Conservation (phyloP, 2,888 invertebrate genomes). For the Drosophila percnosoma region DNA sequence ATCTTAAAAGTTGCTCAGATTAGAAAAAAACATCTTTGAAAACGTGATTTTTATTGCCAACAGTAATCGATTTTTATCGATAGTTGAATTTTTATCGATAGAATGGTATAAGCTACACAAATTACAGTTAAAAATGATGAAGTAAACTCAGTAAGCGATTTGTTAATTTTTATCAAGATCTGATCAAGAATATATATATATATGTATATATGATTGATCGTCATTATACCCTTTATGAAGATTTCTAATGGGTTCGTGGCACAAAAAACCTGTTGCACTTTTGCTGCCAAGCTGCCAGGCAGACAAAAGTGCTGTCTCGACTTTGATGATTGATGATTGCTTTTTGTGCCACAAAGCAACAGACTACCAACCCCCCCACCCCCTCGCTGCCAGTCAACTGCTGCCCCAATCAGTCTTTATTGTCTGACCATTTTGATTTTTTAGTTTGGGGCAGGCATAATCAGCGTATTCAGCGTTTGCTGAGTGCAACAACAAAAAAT, state of each 20-base stretch:
- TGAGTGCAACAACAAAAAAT: conserved; percentile 24
- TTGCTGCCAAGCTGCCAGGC: background rate
- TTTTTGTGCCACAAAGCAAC: background rate
- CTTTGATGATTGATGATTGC: background rate
- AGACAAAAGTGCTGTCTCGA: conserved; percentile 1
- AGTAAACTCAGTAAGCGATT: background rate
- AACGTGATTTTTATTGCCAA: background rate
- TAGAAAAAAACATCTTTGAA: background rate
- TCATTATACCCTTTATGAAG: background rate
- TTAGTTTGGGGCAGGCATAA: conserved; percentile 35
- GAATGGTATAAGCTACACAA: background rate
- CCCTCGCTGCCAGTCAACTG: background rate
- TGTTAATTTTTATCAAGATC: background rate
- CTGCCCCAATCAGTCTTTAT: conserved; percentile 4
- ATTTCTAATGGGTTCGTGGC: background rate
- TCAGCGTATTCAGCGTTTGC: conserved; percentile 50
- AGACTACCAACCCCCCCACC: accelerated
- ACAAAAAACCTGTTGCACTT: conserved; percentile 2
- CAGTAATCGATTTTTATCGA: background rate
- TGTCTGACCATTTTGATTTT: conserved; percentile 29
- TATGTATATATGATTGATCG: too few species aligned
- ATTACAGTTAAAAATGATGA: background rate
- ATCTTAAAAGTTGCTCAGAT: background rate
- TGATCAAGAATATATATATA: background rate
- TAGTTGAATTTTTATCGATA: background rate